A percentile compares a stretch with the other conserved stretches of the same genome.
Evolutionary conservation across 2,113 vertebrate genomes (phyloP).

Genomic region (Rhombomys opimus): DNA sequence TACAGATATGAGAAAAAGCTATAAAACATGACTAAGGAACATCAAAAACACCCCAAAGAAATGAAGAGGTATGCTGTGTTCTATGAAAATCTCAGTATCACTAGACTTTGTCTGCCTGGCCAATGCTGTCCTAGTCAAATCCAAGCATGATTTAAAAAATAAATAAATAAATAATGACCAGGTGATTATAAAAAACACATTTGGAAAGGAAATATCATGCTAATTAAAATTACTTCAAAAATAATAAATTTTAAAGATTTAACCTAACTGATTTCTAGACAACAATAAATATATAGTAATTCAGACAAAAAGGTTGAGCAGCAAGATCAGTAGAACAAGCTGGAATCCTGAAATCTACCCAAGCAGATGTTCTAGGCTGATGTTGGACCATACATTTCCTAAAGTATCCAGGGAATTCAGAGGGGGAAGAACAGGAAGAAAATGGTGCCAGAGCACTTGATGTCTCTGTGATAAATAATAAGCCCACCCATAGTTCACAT

Average conservation of each 20-base stretch:
- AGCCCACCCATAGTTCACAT: background rate
- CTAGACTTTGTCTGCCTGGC: background rate
- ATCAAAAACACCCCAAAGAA: background rate
- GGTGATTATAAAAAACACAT: background rate
- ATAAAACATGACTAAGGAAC: background rate
- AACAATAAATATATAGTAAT: background rate
- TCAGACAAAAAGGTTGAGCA: background rate
- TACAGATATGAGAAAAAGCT: background rate
- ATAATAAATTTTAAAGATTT: background rate
- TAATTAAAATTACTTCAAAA: background rate
- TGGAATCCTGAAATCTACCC: background rate
- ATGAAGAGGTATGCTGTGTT: background rate
- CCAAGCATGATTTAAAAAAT: background rate
- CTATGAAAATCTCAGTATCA: background rate
- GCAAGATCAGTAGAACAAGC: background rate
- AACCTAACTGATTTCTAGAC: background rate
- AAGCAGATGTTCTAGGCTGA: background rate
- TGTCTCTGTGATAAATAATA: background rate
- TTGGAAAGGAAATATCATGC: background rate
- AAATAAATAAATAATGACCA: background rate
- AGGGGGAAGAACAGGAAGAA: background rate
- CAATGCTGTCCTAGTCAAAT: background rate
- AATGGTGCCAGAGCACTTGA: background rate
- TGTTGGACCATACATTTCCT: background rate
- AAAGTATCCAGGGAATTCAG: background rate